Base-by-base conservation (phyloP, 30 jellyfish, hydroid and myxozoan genomes). In the Sanderia malayensis region DNA sequence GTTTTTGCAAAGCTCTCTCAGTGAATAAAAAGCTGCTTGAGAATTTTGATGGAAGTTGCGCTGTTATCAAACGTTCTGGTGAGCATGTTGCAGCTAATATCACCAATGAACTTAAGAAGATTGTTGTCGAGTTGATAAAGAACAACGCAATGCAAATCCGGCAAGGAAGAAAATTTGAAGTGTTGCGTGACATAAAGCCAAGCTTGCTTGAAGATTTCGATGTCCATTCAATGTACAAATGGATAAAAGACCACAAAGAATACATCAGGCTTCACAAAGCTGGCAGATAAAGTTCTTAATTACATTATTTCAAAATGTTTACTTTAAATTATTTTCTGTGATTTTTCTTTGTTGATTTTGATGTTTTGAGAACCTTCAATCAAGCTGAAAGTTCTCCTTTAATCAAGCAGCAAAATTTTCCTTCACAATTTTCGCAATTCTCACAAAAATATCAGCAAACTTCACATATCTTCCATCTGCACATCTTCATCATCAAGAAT, bases 1-100 rank as follows among this genome's bases (percentile, higher is more conserved):
- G 92, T 20, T 79, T 13, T 31, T 58, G 76, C 58, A 79, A 68
- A 59, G 83, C 92, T n/a, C 83, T 79, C 25, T 30, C 76, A 66
- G 70, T 68, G 44, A 79, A 66, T 58, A 79, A 79, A 46, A 31
- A n/a, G 26, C 47, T 79, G 32, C 34, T 79, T 28, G 76, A 67
- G n/a, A 79, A 79, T 46, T 79, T 47, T 67, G 92, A 79, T 52
- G 11, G 33, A 33, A 66, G 69, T 52, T 67, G 67, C 74, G 20
- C 46, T 45, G 26, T 52, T 10, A 55, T 65, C 13, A 23, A 24
- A 67, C 21, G 76, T 22, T 67, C 92, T 31, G 92, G 84, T 11
- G 62, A 21, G 64, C 92, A 68, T 55, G 70, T 62, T 26, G 37
- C 31, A 49, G 74, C 71, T 10, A 63, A 37, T 13, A 4, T 37